Evolutionary conservation across 2,113 vertebrate species (phyloP).

Genomic region (Dinomys branickii): DNA sequence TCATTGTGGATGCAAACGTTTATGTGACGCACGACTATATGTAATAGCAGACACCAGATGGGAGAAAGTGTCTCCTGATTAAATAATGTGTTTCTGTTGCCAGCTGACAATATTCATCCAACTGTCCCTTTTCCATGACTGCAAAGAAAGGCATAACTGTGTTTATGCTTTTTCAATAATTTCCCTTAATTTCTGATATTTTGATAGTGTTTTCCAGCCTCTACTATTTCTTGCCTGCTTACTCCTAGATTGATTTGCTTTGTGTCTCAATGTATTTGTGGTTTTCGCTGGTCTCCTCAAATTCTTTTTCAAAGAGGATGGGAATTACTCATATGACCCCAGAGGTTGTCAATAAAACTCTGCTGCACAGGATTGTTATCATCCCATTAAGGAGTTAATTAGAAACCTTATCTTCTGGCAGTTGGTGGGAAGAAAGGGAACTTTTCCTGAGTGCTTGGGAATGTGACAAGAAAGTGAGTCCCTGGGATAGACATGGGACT

Average conservation of each 20-base stretch:
- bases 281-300: conserved; percentile 6
- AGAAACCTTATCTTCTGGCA: not conserved
- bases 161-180: not conserved
- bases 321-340: not conserved
- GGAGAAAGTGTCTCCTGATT: not conserved
- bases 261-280: not conserved
- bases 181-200: not conserved
- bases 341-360: not conserved
- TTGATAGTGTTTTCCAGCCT: not conserved
- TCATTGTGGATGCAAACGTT: not conserved
- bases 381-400: not conserved
- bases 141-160: not conserved
- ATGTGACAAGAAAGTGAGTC: not conserved
- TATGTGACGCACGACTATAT: not conserved
- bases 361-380: not conserved
- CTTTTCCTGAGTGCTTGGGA: not conserved
- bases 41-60: not conserved
- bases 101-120: not conserved
- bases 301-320: conserved; percentile 37
- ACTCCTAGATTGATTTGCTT: not conserved
- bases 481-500: not conserved
- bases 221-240: not conserved
- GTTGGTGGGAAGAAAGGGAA: not conserved
- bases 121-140: not conserved
- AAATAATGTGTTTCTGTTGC: not conserved